These are phyloP conservation scores for Sinocyclocheilus rhinocerous DNA, from an alignment of 2,113 vertebrate genomes.

Conservation along the genomic window DNA sequence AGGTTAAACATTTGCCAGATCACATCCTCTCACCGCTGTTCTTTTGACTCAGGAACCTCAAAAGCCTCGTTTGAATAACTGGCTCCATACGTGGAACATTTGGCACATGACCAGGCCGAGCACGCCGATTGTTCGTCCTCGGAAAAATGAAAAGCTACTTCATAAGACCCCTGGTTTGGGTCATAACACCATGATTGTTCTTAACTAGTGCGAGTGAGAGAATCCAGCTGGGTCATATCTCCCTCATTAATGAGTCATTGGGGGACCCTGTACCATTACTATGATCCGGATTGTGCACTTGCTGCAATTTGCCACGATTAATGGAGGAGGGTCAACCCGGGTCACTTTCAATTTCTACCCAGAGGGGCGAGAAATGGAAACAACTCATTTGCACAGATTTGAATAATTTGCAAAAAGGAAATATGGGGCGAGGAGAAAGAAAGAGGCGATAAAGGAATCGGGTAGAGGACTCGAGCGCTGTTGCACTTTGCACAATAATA, in stretches of 20 bases:
- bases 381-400: slow-evolving; percentile 99
- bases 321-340: slow-evolving; percentile 93
- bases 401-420: slow-evolving; percentile 88
- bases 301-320: slow-evolving; percentile 96
- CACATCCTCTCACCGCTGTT: slow-evolving; percentile 51
- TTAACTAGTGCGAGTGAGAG: slow-evolving; percentile 84
- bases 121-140: slow-evolving; percentile 70
- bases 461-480: slow-evolving; percentile 55
- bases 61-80: slow-evolving; percentile 57
- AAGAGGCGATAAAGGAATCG: slow-evolving; percentile 52
- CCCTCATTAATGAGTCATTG: slow-evolving; percentile 89
- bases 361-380: slow-evolving; percentile 92
- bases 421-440: slow-evolving; percentile 40
- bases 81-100: slow-evolving; percentile 53
- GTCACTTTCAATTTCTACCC: slow-evolving; percentile 99
- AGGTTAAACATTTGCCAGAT: slow-evolving; percentile 47
- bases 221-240: slow-evolving; percentile 86
- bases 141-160: slow-evolving; percentile 80
- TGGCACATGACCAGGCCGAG: slow-evolving; percentile 59
- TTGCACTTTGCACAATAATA: slow-evolving; percentile 78
- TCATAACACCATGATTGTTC: slow-evolving; percentile 85
- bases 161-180: slow-evolving; percentile 83
- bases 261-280: slow-evolving; percentile 80
- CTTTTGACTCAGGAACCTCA: slow-evolving; percentile 55
- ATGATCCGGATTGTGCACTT: slow-evolving; percentile 87